Evolutionary conservation across 2,113 vertebrate species (phyloP), one percentile per base, ranked within the genome.

Genomic region (Shinisaurus crocodilurus): DNA sequence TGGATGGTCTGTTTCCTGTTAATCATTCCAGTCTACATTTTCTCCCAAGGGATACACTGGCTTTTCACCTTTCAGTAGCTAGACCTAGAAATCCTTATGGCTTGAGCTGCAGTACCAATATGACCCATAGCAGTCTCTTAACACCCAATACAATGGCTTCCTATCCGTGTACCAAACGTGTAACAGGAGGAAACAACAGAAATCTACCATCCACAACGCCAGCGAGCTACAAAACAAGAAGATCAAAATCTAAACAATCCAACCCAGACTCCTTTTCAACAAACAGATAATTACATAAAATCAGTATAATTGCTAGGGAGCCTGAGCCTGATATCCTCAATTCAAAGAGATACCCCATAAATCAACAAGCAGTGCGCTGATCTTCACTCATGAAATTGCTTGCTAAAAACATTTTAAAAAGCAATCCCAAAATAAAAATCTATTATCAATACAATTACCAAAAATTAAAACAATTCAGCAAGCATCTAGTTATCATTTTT

Each of bases 401-500:
- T 37, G 70, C 50, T 76, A 45, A 29, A 57, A 80, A 48, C 50
- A 54, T 81, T 43, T n/a, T 6, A 13, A 57, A 72, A 29, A 37
- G 12, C 23, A 63, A 43, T 37, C 45, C 45, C 34, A 34, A 25
- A 87, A 63, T 57, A 76, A 87, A 75, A 87, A 76, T 67, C 29
- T 48, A 85, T 16, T 45, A 12, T 27, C 40, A 0, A 0, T 48
- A 18, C 1, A 89, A 85, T 4, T 37, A 77, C 74, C 13, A 32
- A 10, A 13, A 89, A 67, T 1, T 1, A 45, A 34, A 87, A 45
- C 18, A 85, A 72, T 13, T 34, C 2, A 29, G 72, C 77, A 89
- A 74, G 27, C 3, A 63, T 34, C 86, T 0, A 90, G 79, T 81
- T 50, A 15, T 85, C 89, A 84, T 94, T 94, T 93, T 88, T 93